phyloP scores from a whole-genome alignment of 2,113 vertebrate genomes.

The Mixornis gularis region DNA sequence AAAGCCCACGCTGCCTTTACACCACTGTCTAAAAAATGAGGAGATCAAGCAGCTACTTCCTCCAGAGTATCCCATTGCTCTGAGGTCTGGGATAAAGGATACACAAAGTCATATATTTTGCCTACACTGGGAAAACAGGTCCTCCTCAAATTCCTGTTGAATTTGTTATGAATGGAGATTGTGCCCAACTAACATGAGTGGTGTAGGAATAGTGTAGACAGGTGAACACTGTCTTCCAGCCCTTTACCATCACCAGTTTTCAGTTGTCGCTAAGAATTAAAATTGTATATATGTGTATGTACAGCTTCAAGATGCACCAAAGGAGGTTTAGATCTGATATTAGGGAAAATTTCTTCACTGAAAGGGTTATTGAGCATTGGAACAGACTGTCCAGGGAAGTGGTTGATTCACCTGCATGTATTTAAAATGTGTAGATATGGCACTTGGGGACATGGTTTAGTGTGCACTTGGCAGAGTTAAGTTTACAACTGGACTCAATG shows the following conservation, averaged over 20 bases:
- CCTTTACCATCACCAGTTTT: background rate
- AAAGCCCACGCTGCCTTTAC: background rate
- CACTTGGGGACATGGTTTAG: background rate
- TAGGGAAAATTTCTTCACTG: background rate
- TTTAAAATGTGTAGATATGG: background rate
- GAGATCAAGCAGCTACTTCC: background rate
- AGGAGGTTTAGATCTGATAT: background rate
- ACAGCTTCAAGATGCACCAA: accelerated
- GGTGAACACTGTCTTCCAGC: background rate
- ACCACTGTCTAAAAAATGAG: background rate
- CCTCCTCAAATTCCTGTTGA: background rate
- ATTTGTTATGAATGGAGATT: background rate
- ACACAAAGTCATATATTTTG: background rate
- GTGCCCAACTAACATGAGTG: accelerated
- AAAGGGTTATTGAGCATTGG: background rate
- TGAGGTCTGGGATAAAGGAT: background rate
- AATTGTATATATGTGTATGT: background rate
- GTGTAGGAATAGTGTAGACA: background rate
- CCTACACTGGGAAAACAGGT: background rate
- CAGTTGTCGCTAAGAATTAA: background rate
- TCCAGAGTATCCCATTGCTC: background rate
- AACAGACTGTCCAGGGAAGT: background rate
- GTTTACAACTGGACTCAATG: background rate
- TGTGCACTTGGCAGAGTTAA: background rate
- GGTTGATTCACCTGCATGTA: background rate